Conservation (phyloP, 1,140 invertebrate species). For the Tetraneura akinire region DNA sequence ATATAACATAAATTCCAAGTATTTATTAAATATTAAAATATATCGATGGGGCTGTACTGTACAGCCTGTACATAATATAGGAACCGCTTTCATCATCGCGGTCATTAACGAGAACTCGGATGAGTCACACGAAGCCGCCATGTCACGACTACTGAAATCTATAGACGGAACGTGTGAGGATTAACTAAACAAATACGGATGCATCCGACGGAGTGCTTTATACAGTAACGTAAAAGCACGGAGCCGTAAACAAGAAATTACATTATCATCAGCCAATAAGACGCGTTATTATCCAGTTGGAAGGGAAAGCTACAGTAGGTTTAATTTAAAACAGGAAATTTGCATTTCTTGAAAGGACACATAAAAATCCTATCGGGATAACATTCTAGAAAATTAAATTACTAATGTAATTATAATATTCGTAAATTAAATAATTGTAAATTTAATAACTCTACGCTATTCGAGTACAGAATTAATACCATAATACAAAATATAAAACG, state of each 20-base stretch:
- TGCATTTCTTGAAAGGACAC: not conserved
- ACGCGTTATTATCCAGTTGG: not conserved
- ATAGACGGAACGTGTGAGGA: constrained; percentile 33
- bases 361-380: not conserved
- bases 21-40: not conserved
- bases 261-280: constrained; percentile 41
- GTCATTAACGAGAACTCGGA: constrained; percentile 37
- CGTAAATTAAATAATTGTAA: too few relatives aligned
- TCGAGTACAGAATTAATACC: too few relatives aligned
- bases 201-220: constrained; percentile 11
- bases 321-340: not conserved
- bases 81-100: constrained; percentile 1
- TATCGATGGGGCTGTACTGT: not conserved
- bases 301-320: not conserved
- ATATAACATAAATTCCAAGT: too few relatives aligned
- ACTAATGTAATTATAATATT: not conserved
- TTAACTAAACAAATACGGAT: constrained; percentile 39
- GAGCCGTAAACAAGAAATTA: constrained; percentile 37
- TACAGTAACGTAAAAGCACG: constrained; percentile 4
- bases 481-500: too few relatives aligned
- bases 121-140: constrained; percentile 24
- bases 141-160: not conserved
- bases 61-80: too few relatives aligned
- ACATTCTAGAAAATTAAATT: not conserved
- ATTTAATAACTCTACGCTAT: too few relatives aligned